Evolutionary conservation across 2,113 vertebrate species (phyloP), one percentile per base, ranked within the genome.

Genomic region (Urocynchramus pylzowi): DNA sequence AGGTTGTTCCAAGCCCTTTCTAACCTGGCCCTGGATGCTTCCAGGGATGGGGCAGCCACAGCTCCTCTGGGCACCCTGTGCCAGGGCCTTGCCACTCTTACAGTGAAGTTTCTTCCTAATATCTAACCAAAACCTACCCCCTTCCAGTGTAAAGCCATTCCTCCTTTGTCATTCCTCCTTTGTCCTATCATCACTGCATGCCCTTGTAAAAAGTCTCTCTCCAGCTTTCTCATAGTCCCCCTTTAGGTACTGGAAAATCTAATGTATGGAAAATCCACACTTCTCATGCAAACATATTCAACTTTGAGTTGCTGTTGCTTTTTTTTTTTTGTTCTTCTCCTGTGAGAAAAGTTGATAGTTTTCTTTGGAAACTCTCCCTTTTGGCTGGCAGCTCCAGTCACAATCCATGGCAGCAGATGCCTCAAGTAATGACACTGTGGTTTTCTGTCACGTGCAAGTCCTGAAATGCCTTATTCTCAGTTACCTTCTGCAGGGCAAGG

Each of bases 221-320:
- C 22, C 12, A 28, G 22, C 2, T 70, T 31, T 33, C 18, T 27
- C 16, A 13, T 8, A 33, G 26, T 6, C 10, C 2, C 21, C 0
- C 11, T 83, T 76, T 15, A 41, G 11, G 26, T 54, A 16, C 41
- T 65, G 26, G 39, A 41, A 74, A 44, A 50, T 23, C 31, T 21
- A 37, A 42, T 27, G 11, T 60, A 64, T 49, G n/a, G 23, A 24
- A 84, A 71, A 45, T 12, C 28, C 12, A 6, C 22, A 30, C 31
- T n/a, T 75, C 23, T 87, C 6, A 16, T 14, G 26, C 9, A 75
- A 78, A 11, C 3, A 1, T 16, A 54, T 37, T 71, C 18, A 44
- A 6, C 9, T 59, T 88, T n/a, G 28, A 42, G 11, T 41, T 84
- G 28, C 33, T 9, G 14, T 17, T 56, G 10, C 5, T 45, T 65